Evolutionary conservation across 2,888 invertebrate species (phyloP).

Genomic region (Dione vanillae): DNA sequence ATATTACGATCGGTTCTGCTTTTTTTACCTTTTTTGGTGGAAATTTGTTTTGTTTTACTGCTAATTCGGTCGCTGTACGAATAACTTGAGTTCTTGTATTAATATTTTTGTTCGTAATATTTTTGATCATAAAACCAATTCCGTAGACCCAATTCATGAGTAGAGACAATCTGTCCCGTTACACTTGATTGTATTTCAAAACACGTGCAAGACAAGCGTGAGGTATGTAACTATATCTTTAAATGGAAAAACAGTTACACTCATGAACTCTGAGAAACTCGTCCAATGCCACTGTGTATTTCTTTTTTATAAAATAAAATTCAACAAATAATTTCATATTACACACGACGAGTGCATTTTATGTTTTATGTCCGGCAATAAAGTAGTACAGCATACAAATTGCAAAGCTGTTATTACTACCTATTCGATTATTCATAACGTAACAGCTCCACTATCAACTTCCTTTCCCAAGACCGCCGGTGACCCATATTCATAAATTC

Average conservation of each 20-base stretch:
- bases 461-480: conserved; percentile 76
- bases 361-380: conserved; percentile 35
- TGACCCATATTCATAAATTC: conserved; percentile 74
- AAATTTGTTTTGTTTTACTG: too few relatives aligned
- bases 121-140: conserved; percentile 7
- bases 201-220: conserved; percentile 45
- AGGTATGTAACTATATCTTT: conserved; percentile 18
- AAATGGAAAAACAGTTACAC: conserved; percentile 35
- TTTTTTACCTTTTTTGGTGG: neutral
- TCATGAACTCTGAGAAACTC: conserved; percentile 22
- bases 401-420: conserved; percentile 35
- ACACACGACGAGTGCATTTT: conserved; percentile 11
- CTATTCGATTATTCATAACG: conserved; percentile 39
- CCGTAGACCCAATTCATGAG: conserved; percentile 10
- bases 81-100: too few relatives aligned
- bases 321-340: conserved; percentile 10
- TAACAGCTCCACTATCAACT: conserved; percentile 50
- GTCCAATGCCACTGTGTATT: neutral
- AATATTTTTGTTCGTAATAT: too few relatives aligned
- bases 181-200: conserved; percentile 45
- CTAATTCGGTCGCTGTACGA: too few relatives aligned
- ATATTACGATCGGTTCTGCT: conserved; percentile 3
- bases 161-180: conserved; percentile 44
- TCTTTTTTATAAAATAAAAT: conserved; percentile 10
- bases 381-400: conserved; percentile 38